Conservation (phyloP, 2,113 vertebrate species). For the Stegostoma tigrinum region DNA sequence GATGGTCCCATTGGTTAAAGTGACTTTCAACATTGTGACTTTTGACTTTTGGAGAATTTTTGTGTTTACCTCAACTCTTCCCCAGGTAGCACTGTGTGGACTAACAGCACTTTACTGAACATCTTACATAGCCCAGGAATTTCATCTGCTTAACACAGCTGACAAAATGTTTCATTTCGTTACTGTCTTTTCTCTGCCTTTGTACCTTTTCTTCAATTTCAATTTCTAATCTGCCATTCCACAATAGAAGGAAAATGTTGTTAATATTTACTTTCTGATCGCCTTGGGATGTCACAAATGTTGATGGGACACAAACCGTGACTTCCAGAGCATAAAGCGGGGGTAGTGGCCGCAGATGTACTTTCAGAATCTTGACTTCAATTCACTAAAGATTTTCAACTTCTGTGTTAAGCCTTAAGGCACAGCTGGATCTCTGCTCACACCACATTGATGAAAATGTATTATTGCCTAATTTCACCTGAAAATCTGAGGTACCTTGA, state of each 20-base stretch:
- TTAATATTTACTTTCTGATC: not conserved
- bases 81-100: not conserved
- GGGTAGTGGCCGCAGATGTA: not conserved
- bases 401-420: not conserved
- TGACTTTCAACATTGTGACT: slow-evolving; percentile 22
- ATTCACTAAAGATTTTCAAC: not conserved
- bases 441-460: not conserved
- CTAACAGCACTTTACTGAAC: too few species aligned
- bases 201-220: not conserved
- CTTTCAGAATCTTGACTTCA: not conserved
- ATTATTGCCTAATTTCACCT: not conserved
- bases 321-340: not conserved
- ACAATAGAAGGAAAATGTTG: too few species aligned
- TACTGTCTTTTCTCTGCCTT: not conserved
- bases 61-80: slow-evolving; percentile 1
- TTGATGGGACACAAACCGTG: not conserved
- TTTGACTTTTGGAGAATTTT: slow-evolving; percentile 27
- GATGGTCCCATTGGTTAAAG: slow-evolving; percentile 17
- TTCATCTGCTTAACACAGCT: not conserved
- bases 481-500: not conserved
- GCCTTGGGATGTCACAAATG: not conserved
- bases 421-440: not conserved
- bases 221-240: not conserved
- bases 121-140: not conserved
- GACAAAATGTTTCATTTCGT: not conserved